A percentile compares a stretch with the other conserved stretches of the same genome.
Evolutionary conservation across 1,140 invertebrate genomes (phyloP).

Genomic region (Leucophenga varia): DNA sequence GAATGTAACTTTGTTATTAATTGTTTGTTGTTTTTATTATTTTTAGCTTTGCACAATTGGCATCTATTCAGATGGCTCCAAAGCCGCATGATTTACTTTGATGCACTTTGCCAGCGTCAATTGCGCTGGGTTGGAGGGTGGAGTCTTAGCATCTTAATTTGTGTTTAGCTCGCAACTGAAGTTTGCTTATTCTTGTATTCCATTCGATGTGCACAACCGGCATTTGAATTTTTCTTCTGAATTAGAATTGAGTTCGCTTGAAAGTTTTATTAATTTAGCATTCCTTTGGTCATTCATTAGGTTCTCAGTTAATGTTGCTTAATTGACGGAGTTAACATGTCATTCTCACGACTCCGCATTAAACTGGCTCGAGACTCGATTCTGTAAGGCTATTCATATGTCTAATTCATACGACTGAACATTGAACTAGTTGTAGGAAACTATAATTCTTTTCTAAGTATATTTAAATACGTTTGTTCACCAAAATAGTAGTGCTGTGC

Average conservation of each 20-base stretch:
- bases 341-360: conserved; percentile 27
- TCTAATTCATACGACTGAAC: too few species aligned
- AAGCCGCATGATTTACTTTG: conserved; percentile 22
- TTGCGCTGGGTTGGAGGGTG: conserved; percentile 7
- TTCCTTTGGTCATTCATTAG: conserved; percentile 26
- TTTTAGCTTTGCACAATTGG: conserved; percentile 8
- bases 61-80: conserved; percentile 11
- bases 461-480: too few species aligned
- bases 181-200: conserved; percentile 14
- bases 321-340: conserved; percentile 32
- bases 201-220: conserved; percentile 10
- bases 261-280: conserved; percentile 16
- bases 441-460: too few species aligned
- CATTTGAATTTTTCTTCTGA: conserved; percentile 40
- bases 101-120: conserved; percentile 27
- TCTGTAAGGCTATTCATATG: too few species aligned
- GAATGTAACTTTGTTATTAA: conserved; percentile 9
- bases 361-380: too few species aligned
- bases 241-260: conserved; percentile 34
- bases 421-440: too few species aligned
- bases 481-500: too few species aligned
- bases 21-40: conserved; percentile 42
- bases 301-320: conserved; percentile 33
- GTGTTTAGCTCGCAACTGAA: too few species aligned
- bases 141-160: conserved; percentile 11